Evolutionary conservation across 2,797 vertebrate species (phyloP).

Genomic region (Helarctos malayanus): DNA sequence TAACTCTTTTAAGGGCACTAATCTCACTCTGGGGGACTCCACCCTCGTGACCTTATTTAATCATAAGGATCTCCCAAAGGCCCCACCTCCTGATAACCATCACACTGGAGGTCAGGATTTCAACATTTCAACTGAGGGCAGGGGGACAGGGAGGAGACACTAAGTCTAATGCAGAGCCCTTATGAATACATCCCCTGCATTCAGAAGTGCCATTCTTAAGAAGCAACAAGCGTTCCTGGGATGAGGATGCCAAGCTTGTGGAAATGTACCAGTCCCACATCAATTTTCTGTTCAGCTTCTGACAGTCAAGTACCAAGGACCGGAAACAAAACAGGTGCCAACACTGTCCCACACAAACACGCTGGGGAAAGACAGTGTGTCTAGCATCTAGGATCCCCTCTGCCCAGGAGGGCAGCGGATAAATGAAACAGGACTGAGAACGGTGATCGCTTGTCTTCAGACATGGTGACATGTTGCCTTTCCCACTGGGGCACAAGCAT

Average conservation of each 20-base stretch:
- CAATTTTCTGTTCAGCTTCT: background rate
- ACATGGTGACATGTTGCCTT: background rate
- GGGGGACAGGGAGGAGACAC: background rate
- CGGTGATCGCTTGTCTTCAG: background rate
- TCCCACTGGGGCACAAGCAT: background rate
- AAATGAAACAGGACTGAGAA: background rate
- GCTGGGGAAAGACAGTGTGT: background rate
- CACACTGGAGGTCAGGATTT: background rate
- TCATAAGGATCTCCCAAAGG: background rate
- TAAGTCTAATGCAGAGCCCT: background rate
- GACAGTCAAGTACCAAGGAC: background rate
- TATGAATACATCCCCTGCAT: background rate
- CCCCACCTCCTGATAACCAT: background rate
- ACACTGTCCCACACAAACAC: background rate
- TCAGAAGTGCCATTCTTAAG: background rate
- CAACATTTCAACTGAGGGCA: background rate
- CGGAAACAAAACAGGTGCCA: background rate
- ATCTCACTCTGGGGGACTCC: background rate
- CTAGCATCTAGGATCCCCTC: too few species aligned
- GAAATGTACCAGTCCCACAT: background rate
- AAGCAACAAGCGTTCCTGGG: background rate
- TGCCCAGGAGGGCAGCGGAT: background rate
- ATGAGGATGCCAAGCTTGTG: background rate
- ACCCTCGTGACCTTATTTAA: background rate
- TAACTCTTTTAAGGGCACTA: background rate